Conservation (phyloP, 2,113 vertebrate genomes). For the Dermatemys mawii region DNA sequence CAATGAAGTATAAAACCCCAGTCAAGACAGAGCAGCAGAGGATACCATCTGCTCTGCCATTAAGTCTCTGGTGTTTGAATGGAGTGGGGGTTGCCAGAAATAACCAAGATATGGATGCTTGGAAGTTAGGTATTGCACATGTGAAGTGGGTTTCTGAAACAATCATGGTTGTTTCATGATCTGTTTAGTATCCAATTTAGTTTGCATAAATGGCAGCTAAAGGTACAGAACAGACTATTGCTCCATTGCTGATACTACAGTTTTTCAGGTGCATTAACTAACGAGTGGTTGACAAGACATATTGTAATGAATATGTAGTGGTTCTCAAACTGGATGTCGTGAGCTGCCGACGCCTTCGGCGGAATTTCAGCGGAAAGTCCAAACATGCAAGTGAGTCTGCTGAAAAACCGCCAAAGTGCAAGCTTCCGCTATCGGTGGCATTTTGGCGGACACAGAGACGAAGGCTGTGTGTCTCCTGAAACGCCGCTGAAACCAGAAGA, state of each 20-base stretch:
- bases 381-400: no score
- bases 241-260: slow-evolving; percentile 24
- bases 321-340: no score
- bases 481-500: no score
- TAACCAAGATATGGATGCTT: neutral
- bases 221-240: slow-evolving; percentile 47
- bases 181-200: slow-evolving; percentile 39
- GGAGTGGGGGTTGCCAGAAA: neutral
- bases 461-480: no score
- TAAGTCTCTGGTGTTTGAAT: neutral
- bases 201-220: slow-evolving; percentile 62
- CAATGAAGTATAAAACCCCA: neutral
- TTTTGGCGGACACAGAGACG: no score
- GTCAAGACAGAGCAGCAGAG: neutral
- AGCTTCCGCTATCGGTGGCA: no score
- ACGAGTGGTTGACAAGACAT: slow-evolving; percentile 59
- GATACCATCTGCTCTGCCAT: neutral
- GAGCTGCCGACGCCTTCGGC: no score
- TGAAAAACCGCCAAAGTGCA: no score
- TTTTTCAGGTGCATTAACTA: slow-evolving; percentile 59
- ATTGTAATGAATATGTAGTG: no score
- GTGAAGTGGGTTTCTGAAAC: neutral
- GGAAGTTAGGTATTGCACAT: neutral
- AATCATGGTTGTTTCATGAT: slow-evolving; percentile 64
- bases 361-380: no score